Base-by-base conservation (phyloP, 2,797 vertebrate species). In the Chaetophractus vellerosus region DNA sequence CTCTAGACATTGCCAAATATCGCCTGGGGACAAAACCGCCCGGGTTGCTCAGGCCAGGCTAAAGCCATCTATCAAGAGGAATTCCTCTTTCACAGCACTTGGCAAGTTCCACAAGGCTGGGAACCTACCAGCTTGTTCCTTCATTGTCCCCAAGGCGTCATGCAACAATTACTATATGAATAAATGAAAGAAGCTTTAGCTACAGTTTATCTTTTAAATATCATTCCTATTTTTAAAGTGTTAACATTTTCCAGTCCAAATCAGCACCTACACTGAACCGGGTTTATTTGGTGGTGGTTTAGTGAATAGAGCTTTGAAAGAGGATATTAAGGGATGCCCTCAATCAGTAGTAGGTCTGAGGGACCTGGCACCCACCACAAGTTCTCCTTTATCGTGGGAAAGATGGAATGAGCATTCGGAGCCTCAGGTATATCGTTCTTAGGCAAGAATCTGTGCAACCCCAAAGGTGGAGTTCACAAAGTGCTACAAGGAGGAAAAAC, bases 231-330 rank as follows among this genome's bases (percentile, higher is more conserved):
- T 86, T 52, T 61, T 36, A 88, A 94, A 61, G 55, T 85, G 41
- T 33, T 82, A 69, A 89, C 38, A 82, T 38, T 80, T 57, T 79
- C 68, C 79, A 59, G 36, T 74, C 61, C 63, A 93, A 86, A 66
- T 61, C 36, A 57, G 31, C 15, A 33, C 45, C 50, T 84, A 57
- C 11, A 48, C 26, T 14, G 68, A 84, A 59, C 36, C 16, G 2
- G 28, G 14, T 69, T 76, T 61, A 76, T 93, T 1, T 57, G 50
- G 45, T 16, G 21, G 2, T 24, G 33, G 18, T 24, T 66, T 85
- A 18, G 52, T 26, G n/a, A 81, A 26, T 9, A 81, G 3, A 75
- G 80, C 16, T 91, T 14, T 52, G 41, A 95, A 61, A 57, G 5
- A 33, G 2, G 59, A 38, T 72, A 50, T 36, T 61, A 84, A 57